Base-by-base conservation (phyloP, 2,888 invertebrate genomes). In the Pachymerium ferrugineum region DNA sequence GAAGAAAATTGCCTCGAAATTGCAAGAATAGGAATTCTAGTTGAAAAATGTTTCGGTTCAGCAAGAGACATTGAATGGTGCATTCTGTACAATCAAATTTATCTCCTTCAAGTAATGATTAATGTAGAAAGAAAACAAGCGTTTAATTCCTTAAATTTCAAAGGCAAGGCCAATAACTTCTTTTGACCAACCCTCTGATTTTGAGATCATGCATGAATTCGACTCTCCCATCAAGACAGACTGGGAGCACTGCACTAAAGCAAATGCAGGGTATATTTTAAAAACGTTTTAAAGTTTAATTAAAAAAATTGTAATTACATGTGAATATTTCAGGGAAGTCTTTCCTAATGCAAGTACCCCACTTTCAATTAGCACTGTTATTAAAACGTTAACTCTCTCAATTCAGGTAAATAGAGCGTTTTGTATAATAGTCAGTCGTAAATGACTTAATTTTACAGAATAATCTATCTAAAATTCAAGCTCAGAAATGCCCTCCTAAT, bases 1-100 rank as follows among this genome's bases (percentile, higher is more conserved):
- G 86, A 88, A 67, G 81, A 82, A 0, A 84, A 87, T 74, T 85
- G 85, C 25, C 75, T 89, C 4, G 81, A 81, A 75, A 80, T 92
- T 71, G 89, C 87, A 1, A 78, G 81, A 76, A 81, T 88, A 67
- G 88, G 87, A 0, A 80, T 88, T 0, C 78, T 83, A 19, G 84
- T 93, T 76, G 92, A 93, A 80, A 82, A 85, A 54, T 80, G 86
- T 19, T 92, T 89, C 84, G 90, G 89, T 0, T 85, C 86, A 1
- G 87, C 89, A 0, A 85, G 91, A 77, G 93, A 93, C 80, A 88
- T 94, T 73, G 93, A 94, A 82, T 94, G 92, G 90, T 92, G 91
- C 10, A 81, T 90, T 54, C 82, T 81, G 75, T 83, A 87, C 79
- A 88, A 88, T 78, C 62, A 72, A 22, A 33, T 75, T 16, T 75